These are phyloP conservation scores for Meloidogyne exigua DNA, from an alignment of 1,140 invertebrate genomes.

Conservation along the genomic window DNA sequence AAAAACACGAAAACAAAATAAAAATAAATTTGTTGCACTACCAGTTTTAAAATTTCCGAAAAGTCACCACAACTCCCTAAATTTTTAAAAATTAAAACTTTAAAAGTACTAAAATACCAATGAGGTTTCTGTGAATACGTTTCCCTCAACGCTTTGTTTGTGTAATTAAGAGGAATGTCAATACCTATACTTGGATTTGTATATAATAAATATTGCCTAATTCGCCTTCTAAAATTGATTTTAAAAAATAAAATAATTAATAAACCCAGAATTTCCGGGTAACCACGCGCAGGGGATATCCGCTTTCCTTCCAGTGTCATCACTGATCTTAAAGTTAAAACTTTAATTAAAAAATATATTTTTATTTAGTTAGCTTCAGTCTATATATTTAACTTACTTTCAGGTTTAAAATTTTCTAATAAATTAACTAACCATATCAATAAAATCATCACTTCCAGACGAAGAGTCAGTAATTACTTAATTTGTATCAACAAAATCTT, in stretches of 20 bases:
- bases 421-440: constrained; percentile 24
- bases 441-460: constrained; percentile 52
- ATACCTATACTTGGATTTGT: constrained; percentile 42
- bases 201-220: constrained; percentile 51
- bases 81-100: background rate
- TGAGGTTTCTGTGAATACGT: constrained; percentile 48
- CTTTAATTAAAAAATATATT: no score
- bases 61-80: background rate
- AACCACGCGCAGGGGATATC: constrained; percentile 52
- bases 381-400: no score
- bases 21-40: background rate
- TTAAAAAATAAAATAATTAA: constrained; percentile 21
- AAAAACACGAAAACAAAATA: background rate
- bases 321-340: constrained; percentile 38
- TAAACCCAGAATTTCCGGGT: constrained; percentile 52
- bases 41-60: background rate
- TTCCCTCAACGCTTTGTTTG: constrained; percentile 47
- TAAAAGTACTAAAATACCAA: constrained; percentile 48
- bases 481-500: background rate
- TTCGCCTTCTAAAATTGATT: constrained; percentile 39
- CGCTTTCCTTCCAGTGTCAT: constrained; percentile 43
- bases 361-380: no score
- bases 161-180: constrained; percentile 54
- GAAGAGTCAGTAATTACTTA: constrained; percentile 50
- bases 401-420: constrained; percentile 2